Percentiles rank a stretch among this genome's conserved stretches.
These are phyloP conservation scores for Gasterosteus aculeatus DNA, from an alignment of 2,113 vertebrate species.

Conservation along the genomic window DNA sequence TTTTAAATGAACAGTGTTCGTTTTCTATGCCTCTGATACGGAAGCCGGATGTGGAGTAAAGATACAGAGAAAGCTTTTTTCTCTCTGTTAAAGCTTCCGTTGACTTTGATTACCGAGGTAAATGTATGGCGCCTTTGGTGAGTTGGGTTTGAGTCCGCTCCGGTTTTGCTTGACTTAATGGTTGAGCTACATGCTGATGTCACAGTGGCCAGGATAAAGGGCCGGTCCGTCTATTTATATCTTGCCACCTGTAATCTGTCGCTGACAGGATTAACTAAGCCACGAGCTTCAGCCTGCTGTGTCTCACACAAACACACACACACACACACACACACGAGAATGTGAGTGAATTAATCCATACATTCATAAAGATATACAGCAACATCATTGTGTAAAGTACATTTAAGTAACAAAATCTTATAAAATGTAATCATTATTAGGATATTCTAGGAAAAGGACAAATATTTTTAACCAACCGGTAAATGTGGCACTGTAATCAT, in stretches of 20 bases:
- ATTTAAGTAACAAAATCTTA: background rate
- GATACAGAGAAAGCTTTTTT: background rate
- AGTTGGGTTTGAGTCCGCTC: conserved; percentile 29
- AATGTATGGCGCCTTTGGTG: background rate
- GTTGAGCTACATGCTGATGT: conserved; percentile 63
- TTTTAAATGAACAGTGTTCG: background rate
- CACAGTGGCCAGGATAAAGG: conserved; percentile 69
- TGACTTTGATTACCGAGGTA: background rate
- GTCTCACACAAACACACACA: conserved; percentile 35
- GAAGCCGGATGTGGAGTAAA: conserved; percentile 17
- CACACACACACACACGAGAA: conserved; percentile 42
- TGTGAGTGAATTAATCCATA: conserved; percentile 38
- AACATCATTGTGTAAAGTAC: conserved; percentile 8
- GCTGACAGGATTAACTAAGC: conserved; percentile 71
- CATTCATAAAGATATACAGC: conserved; percentile 29
- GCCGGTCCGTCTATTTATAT: conserved; percentile 75
- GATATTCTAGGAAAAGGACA: conserved; percentile 7
- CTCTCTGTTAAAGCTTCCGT: conserved; percentile 7
- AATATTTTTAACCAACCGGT: conserved; percentile 1
- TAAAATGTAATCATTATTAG: conserved; percentile 10
- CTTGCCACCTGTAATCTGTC: conserved; percentile 77
- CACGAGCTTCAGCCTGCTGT: conserved; percentile 48
- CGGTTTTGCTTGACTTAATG: conserved; percentile 45
- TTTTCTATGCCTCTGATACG: background rate
- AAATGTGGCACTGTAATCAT: background rate